Percentiles rank a stretch among this genome's conserved stretches.
phyloP scores from a whole-genome alignment of 2,888 invertebrate genomes.

The Artemia sinica region DNA sequence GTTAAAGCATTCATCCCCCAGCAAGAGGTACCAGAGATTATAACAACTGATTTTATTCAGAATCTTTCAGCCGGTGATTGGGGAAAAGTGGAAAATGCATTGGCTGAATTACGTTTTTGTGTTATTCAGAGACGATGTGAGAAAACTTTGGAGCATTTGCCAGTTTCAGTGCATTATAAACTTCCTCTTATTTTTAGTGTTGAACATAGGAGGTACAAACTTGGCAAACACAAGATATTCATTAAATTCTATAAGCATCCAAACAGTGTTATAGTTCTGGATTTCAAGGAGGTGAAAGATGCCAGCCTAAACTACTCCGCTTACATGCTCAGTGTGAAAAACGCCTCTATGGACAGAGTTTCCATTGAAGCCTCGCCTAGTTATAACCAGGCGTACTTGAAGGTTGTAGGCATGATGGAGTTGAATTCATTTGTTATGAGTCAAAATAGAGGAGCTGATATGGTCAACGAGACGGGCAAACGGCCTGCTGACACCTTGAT shows the following conservation, averaged over 20 bases:
- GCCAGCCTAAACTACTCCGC: slow-evolving; percentile 55
- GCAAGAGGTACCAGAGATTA: slow-evolving; percentile 55
- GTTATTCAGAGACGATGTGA: slow-evolving; percentile 79
- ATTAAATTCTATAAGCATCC: slow-evolving; percentile 67
- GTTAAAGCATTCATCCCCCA: slow-evolving; percentile 80
- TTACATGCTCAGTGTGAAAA: slow-evolving; percentile 52
- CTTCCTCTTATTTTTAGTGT: slow-evolving; percentile 63
- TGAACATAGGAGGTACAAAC: slow-evolving; percentile 51
- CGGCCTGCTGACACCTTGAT: too few relatives aligned
- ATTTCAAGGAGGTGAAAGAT: slow-evolving; percentile 45
- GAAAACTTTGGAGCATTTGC: slow-evolving; percentile 81
- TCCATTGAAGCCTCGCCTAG: slow-evolving; percentile 43
- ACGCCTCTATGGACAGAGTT: slow-evolving; percentile 34
- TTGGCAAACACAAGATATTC: slow-evolving; percentile 60
- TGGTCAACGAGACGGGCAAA: too few relatives aligned
- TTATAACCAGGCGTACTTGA: slow-evolving; percentile 49
- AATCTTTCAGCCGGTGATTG: slow-evolving; percentile 56
- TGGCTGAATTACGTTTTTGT: slow-evolving; percentile 62
- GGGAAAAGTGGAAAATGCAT: slow-evolving; percentile 44
- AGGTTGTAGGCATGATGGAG: slow-evolving; percentile 29
- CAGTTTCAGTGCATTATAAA: slow-evolving; percentile 66
- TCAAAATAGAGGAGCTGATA: too few relatives aligned
- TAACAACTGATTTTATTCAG: slow-evolving; percentile 56
- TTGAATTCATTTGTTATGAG: too few relatives aligned
- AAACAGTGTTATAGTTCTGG: slow-evolving; percentile 57